Evolutionary conservation across 2,797 vertebrate species (phyloP), one percentile per base, ranked within the genome.

Genomic region (Helicolenus hilgendorfi): DNA sequence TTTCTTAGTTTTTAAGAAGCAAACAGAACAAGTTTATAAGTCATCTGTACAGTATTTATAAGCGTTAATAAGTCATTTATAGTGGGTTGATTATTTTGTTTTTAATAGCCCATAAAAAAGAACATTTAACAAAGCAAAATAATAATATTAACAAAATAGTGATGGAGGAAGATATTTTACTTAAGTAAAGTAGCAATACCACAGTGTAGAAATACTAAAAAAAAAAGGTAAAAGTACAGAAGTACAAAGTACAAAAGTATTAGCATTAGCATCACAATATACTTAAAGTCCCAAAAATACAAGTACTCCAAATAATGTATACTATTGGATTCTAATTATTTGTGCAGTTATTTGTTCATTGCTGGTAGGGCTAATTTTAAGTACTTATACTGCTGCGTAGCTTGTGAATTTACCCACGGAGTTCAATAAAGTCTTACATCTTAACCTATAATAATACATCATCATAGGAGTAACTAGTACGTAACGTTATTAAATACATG

Each of bases 361-460:
- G 0, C 22, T 24, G 11, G 55, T 24, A 1, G 55, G 55, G 11
- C 55, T 13, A 0, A 58, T 24, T 59, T 59, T 0, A 27, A 8
- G 1, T 59, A 27, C 9, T 59, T 59, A 26, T 7, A 0, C 24
- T 26, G 1, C 56, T 0, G 1, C 24, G 26, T 13, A 27, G 3
- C 24, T 14, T 15, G 56, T 59, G 24, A 59, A 15, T 59, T 26
- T 0, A 59, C 6, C 56, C 7, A 0, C 24, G 0, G 24, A 59
- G 6, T 27, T 59, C 7, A 59, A 27, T 59, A 59, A 14, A 15
- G 49, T 55, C 20, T n/a, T 55, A 55, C 20, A 22, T 55, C 14
- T 59, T 56, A 26, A 14, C 24, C 11, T 59, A 59, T 13, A 62
- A 2, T 18, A 62, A 31, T 62, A 62, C 27, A 29, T 29, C 27